Evolutionary conservation across 2,797 vertebrate genomes (phyloP).

Genomic region (Columba guinea): DNA sequence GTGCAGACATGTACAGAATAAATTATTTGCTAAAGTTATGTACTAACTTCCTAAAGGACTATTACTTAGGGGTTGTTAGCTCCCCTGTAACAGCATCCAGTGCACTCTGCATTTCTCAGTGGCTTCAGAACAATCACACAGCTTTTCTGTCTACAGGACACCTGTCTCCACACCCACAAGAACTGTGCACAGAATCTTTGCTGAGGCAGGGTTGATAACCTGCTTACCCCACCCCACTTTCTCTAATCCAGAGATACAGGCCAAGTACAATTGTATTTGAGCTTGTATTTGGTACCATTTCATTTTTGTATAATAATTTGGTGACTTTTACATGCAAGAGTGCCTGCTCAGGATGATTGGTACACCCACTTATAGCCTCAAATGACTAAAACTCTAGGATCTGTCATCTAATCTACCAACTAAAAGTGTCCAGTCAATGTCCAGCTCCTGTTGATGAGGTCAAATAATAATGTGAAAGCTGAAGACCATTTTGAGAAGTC

Average conservation of each 20-base stretch:
- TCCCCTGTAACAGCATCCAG: background rate
- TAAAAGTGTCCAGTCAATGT: background rate
- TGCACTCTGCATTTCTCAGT: background rate
- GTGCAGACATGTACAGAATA: background rate
- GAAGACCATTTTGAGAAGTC: background rate
- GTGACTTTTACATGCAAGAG: background rate
- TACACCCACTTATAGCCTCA: background rate
- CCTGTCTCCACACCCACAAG: background rate
- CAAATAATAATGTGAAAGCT: background rate
- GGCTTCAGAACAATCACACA: background rate
- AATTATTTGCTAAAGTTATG: background rate
- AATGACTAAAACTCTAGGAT: background rate
- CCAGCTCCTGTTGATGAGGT: background rate
- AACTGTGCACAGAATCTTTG: background rate
- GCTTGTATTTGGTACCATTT: background rate
- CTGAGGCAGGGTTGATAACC: background rate
- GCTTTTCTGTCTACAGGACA: background rate
- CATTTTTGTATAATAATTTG: background rate
- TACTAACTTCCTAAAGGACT: background rate
- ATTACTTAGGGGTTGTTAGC: background rate
- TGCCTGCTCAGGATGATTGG: background rate
- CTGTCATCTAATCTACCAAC: background rate
- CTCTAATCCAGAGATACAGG: background rate
- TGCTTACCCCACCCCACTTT: background rate
- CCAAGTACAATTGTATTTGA: background rate